Evolutionary conservation across 2,797 vertebrate genomes (phyloP).

Genomic region (Megaceryle alcyon): DNA sequence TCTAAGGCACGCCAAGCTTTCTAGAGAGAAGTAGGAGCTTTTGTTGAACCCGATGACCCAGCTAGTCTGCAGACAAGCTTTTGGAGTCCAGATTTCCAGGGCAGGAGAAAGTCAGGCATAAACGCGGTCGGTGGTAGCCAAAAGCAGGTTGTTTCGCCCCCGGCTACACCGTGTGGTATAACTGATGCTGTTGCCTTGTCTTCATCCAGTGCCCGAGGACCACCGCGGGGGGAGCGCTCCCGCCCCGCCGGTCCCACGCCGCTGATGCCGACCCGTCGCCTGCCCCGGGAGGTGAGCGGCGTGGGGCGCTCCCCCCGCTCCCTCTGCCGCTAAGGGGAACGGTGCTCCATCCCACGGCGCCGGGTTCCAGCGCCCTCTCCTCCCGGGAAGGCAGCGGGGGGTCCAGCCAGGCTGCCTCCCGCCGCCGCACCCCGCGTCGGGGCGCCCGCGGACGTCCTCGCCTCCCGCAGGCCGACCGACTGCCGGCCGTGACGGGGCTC

Average conservation of each 20-base stretch:
- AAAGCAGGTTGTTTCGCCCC: background rate
- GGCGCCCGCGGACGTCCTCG: background rate
- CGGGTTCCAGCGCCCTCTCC: background rate
- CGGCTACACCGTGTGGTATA: too few species aligned
- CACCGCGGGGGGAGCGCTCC: background rate
- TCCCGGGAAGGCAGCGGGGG: background rate
- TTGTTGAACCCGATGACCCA: background rate
- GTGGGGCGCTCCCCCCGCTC: background rate
- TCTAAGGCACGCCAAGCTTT: background rate
- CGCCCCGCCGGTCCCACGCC: background rate
- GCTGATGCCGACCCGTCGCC: background rate
- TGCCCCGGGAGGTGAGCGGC: background rate
- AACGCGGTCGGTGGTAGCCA: background rate
- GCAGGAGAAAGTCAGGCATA: background rate
- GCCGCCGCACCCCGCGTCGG: background rate
- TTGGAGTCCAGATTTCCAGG: background rate
- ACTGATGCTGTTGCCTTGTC: background rate
- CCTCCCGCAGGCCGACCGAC: background rate
- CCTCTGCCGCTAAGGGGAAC: background rate
- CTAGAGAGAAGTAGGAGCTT: background rate
- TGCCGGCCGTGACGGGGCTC: background rate
- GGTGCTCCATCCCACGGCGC: background rate
- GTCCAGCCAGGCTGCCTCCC: background rate
- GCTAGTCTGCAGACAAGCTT: background rate
- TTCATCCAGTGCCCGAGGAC: background rate